Conservation (phyloP, 1,140 invertebrate genomes). For the Epicauta chinensis region DNA sequence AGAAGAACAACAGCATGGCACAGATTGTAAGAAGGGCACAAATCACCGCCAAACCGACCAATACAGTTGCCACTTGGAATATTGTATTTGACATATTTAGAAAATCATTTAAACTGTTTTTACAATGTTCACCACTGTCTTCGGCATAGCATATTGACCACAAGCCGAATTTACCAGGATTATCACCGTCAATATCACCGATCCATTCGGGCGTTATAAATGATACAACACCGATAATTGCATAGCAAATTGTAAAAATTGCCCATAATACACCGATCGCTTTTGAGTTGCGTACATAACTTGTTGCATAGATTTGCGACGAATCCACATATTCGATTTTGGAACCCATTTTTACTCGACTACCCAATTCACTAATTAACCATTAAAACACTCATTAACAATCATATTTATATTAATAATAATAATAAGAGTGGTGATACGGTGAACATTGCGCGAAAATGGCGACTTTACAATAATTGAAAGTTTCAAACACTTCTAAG, state of each 20-base stretch:
- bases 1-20: conserved; percentile 88
- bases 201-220: conserved; percentile 96
- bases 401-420: too few relatives aligned
- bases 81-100: conserved; percentile 72
- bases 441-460: too few relatives aligned
- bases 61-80: conserved; percentile 75
- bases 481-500: too few relatives aligned
- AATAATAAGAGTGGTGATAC: too few relatives aligned
- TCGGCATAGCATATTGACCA: conserved; percentile 78
- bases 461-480: too few relatives aligned
- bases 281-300: conserved; percentile 92
- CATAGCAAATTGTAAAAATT: conserved; percentile 93
- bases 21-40: conserved; percentile 79
- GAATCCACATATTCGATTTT: conserved; percentile 88
- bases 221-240: conserved; percentile 89
- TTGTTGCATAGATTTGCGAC: conserved; percentile 82
- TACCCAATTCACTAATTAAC: too few relatives aligned
- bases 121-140: conserved; percentile 65
- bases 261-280: conserved; percentile 96
- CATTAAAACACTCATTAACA: too few relatives aligned
- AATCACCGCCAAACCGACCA: conserved; percentile 80
- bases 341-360: conserved; percentile 61
- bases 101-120: conserved; percentile 76
- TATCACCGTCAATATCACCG: conserved; percentile 73
- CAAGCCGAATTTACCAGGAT: conserved; percentile 86